Conservation (phyloP, 1,140 invertebrate genomes). For the Macrocentrus cingulum region DNA sequence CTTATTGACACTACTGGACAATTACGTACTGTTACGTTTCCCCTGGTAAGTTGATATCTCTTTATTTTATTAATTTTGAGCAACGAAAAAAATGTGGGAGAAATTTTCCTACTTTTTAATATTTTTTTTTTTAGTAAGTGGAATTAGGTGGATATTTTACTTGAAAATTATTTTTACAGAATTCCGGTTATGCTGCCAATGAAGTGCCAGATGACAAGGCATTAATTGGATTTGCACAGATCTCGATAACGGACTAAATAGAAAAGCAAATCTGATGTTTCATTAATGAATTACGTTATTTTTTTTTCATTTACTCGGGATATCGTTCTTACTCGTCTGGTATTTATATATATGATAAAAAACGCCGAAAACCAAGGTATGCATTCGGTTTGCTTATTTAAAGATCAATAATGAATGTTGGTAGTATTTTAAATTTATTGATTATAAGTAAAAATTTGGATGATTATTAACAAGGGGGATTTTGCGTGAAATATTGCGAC, state of each 20-base stretch:
- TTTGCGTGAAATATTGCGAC: too few relatives aligned
- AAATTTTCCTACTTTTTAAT: background rate
- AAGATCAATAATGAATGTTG: conserved; percentile 10
- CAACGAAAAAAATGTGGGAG: too few relatives aligned
- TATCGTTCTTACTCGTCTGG: conserved; percentile 28
- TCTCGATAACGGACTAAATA: conserved; percentile 90
- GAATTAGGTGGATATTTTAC: conserved; percentile 5
- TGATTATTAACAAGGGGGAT: too few relatives aligned
- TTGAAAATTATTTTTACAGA: conserved; percentile 65
- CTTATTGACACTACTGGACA: conserved; percentile 72
- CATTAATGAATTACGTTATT: conserved; percentile 62
- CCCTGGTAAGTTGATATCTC: conserved; percentile 69
- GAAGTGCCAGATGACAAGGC: conserved; percentile 92
- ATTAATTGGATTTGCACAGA: conserved; percentile 93
- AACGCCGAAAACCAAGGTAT: conserved; percentile 14
- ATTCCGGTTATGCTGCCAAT: conserved; percentile 75
- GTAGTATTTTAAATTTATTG: conserved; percentile 19
- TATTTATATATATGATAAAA: conserved; percentile 9
- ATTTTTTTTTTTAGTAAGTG: background rate
- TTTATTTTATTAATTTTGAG: too few relatives aligned
- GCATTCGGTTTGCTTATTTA: too few relatives aligned
- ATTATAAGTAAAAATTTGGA: too few relatives aligned
- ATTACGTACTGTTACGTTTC: conserved; percentile 79
- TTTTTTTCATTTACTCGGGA: conserved; percentile 26
- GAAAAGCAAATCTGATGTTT: too few relatives aligned